phyloP scores from a whole-genome alignment of 2,797 vertebrate species.

The Rhyacichthys aspro region DNA sequence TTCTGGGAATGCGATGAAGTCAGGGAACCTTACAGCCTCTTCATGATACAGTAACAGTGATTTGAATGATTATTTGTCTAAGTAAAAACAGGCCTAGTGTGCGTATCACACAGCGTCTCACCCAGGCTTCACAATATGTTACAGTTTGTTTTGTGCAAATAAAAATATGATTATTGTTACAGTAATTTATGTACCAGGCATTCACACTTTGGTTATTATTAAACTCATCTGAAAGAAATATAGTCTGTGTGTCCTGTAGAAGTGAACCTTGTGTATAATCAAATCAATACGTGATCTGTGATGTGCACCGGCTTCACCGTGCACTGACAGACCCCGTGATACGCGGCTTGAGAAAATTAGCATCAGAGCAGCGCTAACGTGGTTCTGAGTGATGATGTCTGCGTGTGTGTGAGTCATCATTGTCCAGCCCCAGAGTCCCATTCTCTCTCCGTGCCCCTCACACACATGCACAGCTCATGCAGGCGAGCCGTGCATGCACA shows the following conservation, averaged over 20 bases:
- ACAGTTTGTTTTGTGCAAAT: no score
- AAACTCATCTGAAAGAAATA: no score
- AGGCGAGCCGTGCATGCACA: slow-evolving; percentile 32
- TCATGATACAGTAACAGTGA: slow-evolving; percentile 6
- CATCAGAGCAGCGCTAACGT: slow-evolving; percentile 61
- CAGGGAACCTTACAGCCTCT: slow-evolving; percentile 2
- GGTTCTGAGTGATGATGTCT: slow-evolving; percentile 60
- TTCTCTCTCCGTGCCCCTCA: slow-evolving; percentile 11
- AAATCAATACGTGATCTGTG: slow-evolving; percentile 71
- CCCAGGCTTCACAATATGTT: no score
- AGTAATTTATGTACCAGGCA: no score
- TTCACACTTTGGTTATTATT: no score
- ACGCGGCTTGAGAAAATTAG: slow-evolving; percentile 69
- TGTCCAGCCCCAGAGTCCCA: slow-evolving; percentile 48
- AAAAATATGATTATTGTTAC: no score
- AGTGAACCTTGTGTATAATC: slow-evolving; percentile 63
- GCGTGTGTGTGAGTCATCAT: slow-evolving; percentile 65
- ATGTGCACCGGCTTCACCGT: slow-evolving; percentile 61
- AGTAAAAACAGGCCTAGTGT: not conserved
- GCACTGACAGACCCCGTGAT: slow-evolving; percentile 64
- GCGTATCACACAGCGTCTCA: no score
- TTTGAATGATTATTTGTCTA: slow-evolving; percentile 1
- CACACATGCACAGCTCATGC: slow-evolving; percentile 31
- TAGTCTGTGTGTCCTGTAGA: slow-evolving; percentile 1
- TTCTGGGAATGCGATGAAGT: slow-evolving; percentile 20